Base-by-base conservation (phyloP, 2,888 invertebrate species). In the Epicampocera succincta region DNA sequence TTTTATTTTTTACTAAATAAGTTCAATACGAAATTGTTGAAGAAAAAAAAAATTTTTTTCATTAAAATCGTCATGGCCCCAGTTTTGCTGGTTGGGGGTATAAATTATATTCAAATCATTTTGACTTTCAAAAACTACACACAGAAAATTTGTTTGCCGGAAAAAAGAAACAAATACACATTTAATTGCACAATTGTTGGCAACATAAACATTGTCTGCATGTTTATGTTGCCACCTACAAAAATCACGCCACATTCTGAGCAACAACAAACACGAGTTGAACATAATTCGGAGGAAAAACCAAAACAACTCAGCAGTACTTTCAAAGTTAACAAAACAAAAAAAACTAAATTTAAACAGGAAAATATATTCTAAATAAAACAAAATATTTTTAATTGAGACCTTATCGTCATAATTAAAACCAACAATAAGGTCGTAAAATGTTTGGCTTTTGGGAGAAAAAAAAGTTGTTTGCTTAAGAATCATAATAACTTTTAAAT, bases 331-430 rank as follows among this genome's bases (percentile, higher is more conserved):
- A 15, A 46, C 6, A 17, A 1, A 58, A 73, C 29, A 21, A 19
- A n/a, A 61, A n/a, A 8, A 54, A 25, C 61, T 40, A 77, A 52
- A 19, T n/a, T 50, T 38, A 2, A 38, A 21, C 12, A 25, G 3
- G n/a, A 54, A 21, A 42, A 44, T 38, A 29, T 38, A 12, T n/a
- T 44, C n/a, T 44, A n/a, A 56, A 33, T 56, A 40, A 63, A 52
- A 72, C 13, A 61, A 54, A n/a, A n/a, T 48, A 60, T 69, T 73
- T 83, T 78, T 84, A 84, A 84, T 84, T 83, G 83, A 81, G 83
- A 80, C 77, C 77, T 84, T 83, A 85, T 84, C 83, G 73, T 83
- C 83, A 84, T 84, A 85, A 85, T 84, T 85, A 85, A 84, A 84
- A 83, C 54, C 56, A 77, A 84, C 77, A 83, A 83, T 66, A 78